Base-by-base conservation (phyloP, 2,888 invertebrate species). In the Bimastos eiseni region DNA sequence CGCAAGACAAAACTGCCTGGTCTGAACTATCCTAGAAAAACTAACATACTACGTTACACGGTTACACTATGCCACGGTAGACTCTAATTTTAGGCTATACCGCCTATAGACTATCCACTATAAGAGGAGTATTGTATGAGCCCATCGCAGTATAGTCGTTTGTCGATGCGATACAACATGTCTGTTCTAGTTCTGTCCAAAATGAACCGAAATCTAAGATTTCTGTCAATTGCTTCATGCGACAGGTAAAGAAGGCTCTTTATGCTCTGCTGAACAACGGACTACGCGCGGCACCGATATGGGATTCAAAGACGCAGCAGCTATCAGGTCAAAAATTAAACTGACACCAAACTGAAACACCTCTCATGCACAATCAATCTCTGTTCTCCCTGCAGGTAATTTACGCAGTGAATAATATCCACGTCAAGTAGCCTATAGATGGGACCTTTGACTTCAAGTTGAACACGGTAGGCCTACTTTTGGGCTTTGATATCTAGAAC, bases 181-280 rank as follows among this genome's bases (percentile, higher is more conserved):
- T 70, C 70, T 70, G n/a, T 11, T 70, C n/a, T 70, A 11, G 70
- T n/a, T n/a, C n/a, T n/a, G 49, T 49, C 24, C 49, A 24, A 21
- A 49, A 6, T 8, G n/a, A 70, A 70, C 70, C 70, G 55, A 70
- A 70, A 70, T 70, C n/a, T 70, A 70, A 70, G n/a, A 1, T 70
- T n/a, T 11, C n/a, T 70, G 30, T 70, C 70, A 13, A n/a, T 8
- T 70, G 70, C 11, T 70, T 70, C n/a, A 70, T 11, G 1, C 36
- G 30, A 36, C 37, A 86, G 86, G 86, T 86, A 37, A 86, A 86
- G 86, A 86, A 86, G 36, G 86, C 86, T 34, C 86, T 86, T 36
- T 86, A 34, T 19, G 86, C 86, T 86, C 37, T 86, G 86, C 86
- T 86, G 37, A 86, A 86, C 86, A 86, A 86, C 34, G 86, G 86